A percentile compares a stretch with the other conserved stretches of the same genome.
Conservation (phyloP, 2,888 invertebrate genomes). For the Tetropium fuscum region DNA sequence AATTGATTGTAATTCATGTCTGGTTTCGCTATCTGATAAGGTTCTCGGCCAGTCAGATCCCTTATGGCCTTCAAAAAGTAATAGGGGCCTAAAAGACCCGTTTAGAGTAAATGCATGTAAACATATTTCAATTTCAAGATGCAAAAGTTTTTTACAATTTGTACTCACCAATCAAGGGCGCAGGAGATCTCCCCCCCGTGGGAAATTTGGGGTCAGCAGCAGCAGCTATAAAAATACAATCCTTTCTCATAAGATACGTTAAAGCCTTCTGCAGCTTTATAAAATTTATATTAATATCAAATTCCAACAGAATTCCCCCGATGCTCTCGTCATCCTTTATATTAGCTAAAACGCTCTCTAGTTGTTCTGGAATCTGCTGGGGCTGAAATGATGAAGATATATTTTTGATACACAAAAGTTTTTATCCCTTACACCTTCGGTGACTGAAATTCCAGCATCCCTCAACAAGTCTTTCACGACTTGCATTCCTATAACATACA, state of each 20-base stretch:
- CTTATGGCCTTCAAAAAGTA: slow-evolving; percentile 30
- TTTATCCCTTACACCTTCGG: slow-evolving; percentile 61
- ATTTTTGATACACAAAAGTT: too few species aligned
- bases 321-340: slow-evolving; percentile 65
- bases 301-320: slow-evolving; percentile 72
- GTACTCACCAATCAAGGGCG: slow-evolving; percentile 53
- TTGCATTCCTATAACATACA: slow-evolving; percentile 66
- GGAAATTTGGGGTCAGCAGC: slow-evolving; percentile 66
- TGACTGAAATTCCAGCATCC: slow-evolving; percentile 65
- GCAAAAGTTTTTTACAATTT: too few species aligned
- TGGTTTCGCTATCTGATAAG: slow-evolving; percentile 69
- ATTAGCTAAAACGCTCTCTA: slow-evolving; percentile 25
- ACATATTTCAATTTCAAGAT: too few species aligned
- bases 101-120: background rate
- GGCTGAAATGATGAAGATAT: slow-evolving; percentile 25
- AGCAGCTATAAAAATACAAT: slow-evolving; percentile 69
- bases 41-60: slow-evolving; percentile 44
- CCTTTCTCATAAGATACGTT: slow-evolving; percentile 66
- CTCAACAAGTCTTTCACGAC: slow-evolving; percentile 63
- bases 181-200: slow-evolving; percentile 58
- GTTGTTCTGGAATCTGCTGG: slow-evolving; percentile 30
- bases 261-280: slow-evolving; percentile 68
- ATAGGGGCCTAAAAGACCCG: slow-evolving; percentile 59
- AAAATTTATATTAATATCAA: slow-evolving; percentile 68
- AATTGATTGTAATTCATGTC: slow-evolving; percentile 66